phyloP scores from a whole-genome alignment of 2,797 vertebrate species.

The Cynodonichthys magdalenae region DNA sequence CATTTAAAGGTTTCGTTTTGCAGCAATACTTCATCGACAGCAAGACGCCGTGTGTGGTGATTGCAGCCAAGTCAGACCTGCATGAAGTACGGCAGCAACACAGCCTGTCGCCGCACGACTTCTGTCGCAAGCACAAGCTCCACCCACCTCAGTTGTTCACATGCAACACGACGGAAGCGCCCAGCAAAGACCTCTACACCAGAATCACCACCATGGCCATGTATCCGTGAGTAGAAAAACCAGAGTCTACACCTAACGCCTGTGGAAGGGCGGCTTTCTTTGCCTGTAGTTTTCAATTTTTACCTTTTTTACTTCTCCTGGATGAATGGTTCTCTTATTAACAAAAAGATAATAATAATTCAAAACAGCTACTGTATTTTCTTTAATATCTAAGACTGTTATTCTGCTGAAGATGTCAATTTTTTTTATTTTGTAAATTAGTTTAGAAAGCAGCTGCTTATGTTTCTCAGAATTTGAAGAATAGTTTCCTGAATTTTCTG shows the following conservation, averaged over 20 bases:
- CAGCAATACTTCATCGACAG: conserved; percentile 98
- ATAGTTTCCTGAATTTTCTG: not conserved
- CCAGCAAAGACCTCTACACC: conserved; percentile 93
- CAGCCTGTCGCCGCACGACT: conserved; percentile 89
- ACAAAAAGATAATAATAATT: not conserved
- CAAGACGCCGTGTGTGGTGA: conserved; percentile 93
- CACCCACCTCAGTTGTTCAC: conserved; percentile 96
- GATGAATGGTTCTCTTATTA: not conserved
- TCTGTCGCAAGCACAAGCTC: conserved; percentile 98
- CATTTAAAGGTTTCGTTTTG: conserved; percentile 7
- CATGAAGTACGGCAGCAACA: conserved; percentile 93
- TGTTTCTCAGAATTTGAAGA: not conserved
- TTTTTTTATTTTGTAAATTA: too few relatives aligned
- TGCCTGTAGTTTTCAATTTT: too few relatives aligned
- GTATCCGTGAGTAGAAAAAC: conserved; percentile 93
- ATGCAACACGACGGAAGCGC: conserved; percentile 87
- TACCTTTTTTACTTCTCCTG: not conserved
- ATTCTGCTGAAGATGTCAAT: not conserved
- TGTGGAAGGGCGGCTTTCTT: not conserved
- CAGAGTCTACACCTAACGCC: not conserved
- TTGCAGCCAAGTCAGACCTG: conserved; percentile 94
- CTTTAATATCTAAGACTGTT: not conserved
- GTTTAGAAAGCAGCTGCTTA: not conserved
- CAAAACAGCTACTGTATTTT: not conserved
- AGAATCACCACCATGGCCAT: conserved; percentile 98